These are phyloP conservation scores for Champsocephalus esox DNA, from an alignment of 2,797 vertebrate genomes.

Conservation along the genomic window DNA sequence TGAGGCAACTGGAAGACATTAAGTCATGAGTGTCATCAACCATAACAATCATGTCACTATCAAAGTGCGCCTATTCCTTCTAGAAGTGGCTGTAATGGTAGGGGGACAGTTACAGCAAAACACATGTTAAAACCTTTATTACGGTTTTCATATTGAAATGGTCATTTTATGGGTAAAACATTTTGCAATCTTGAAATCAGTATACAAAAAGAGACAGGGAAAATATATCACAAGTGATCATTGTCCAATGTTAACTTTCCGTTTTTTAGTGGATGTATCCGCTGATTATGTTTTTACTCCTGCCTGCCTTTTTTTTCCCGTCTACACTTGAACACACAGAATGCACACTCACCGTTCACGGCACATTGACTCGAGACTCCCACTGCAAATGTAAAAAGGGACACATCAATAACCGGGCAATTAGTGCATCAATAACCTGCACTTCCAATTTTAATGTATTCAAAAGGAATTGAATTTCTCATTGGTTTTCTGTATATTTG, in stretches of 20 bases:
- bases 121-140: conserved; percentile 44
- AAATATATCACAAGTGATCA: conserved; percentile 4
- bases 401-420: conserved; percentile 82
- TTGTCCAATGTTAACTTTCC: conserved; percentile 12
- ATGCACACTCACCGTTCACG: conserved; percentile 52
- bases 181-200: conserved; percentile 18
- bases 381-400: conserved; percentile 80
- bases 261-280: conserved; percentile 14
- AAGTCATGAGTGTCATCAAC: conserved; percentile 83
- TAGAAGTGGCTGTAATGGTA: conserved; percentile 62
- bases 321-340: conserved; percentile 38
- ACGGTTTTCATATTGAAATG: conserved; percentile 37
- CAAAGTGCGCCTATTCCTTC: conserved; percentile 68
- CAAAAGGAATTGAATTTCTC: conserved; percentile 78
- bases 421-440: conserved; percentile 84
- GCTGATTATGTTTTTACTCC: conserved; percentile 66
- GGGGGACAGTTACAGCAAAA: conserved; percentile 44
- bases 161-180: not conserved
- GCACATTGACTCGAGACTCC: conserved; percentile 72
- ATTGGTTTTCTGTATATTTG: conserved; percentile 78
- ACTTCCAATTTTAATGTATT: conserved; percentile 83
- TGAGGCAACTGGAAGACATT: conserved; percentile 82
- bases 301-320: conserved; percentile 9
- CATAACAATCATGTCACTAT: conserved; percentile 82
- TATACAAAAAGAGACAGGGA: not conserved